These are phyloP conservation scores for Sorex maritimensis DNA, from an alignment of 2,797 vertebrate genomes.

Conservation along the genomic window DNA sequence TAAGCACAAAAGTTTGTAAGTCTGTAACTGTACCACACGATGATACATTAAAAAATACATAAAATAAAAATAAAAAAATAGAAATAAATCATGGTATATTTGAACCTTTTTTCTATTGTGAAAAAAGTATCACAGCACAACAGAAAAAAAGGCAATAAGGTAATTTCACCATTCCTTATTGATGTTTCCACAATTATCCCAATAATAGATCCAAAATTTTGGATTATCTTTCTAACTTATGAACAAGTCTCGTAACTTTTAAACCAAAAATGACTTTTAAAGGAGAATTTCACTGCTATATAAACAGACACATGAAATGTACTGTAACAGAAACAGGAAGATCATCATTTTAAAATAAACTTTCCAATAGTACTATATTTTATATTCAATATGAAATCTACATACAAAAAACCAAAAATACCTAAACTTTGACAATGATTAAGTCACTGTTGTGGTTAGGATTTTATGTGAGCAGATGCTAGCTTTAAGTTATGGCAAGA, in stretches of 20 bases:
- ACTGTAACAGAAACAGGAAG: constrained; percentile 37
- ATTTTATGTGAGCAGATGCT: constrained; percentile 58
- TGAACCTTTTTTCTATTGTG: no score
- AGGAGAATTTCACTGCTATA: constrained; percentile 10
- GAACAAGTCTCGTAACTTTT: not conserved
- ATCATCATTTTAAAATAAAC: constrained; percentile 30
- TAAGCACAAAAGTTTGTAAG: no score
- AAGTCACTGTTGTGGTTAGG: constrained; percentile 31
- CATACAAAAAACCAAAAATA: constrained; percentile 30
- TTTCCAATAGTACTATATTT: not conserved
- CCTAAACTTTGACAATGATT: constrained; percentile 4
- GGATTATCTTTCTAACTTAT: not conserved
- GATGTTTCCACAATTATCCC: not conserved
- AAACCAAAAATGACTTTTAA: constrained; percentile 26
- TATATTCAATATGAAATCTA: constrained; percentile 21
- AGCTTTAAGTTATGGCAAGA: constrained; percentile 52
- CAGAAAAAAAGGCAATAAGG: not conserved
- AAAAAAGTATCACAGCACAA: not conserved
- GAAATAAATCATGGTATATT: no score
- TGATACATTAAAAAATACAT: no score
- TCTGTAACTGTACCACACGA: no score
- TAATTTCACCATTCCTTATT: not conserved
- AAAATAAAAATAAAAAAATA: no score
- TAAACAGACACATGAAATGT: constrained; percentile 11
- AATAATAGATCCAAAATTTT: not conserved